These are phyloP conservation scores for Campoplex nolae DNA, from an alignment of 2,888 invertebrate genomes.

Conservation along the genomic window DNA sequence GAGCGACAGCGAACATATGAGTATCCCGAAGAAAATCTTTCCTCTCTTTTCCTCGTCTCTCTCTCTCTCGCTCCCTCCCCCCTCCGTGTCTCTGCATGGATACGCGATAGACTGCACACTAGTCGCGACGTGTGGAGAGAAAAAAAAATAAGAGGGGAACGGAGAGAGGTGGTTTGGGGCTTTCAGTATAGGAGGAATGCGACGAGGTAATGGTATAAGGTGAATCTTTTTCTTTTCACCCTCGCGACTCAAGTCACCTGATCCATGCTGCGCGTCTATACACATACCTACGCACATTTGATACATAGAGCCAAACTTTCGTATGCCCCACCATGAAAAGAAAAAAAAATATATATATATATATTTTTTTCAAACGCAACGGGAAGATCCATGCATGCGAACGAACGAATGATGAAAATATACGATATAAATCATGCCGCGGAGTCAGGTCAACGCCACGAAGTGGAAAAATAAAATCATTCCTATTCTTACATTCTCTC, in stretches of 20 bases:
- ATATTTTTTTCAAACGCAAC: slow-evolving; percentile 49
- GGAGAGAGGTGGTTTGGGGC: slow-evolving; percentile 37
- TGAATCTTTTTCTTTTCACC: slow-evolving; percentile 78
- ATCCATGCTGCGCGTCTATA: slow-evolving; percentile 50
- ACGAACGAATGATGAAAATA: slow-evolving; percentile 47
- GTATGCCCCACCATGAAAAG: slow-evolving; percentile 9
- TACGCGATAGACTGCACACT: not conserved
- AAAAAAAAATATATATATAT: too few species aligned
- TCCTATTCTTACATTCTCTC: slow-evolving; percentile 29
- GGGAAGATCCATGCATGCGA: slow-evolving; percentile 24
- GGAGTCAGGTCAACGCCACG: slow-evolving; percentile 59
- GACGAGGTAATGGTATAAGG: slow-evolving; percentile 72
- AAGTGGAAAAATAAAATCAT: slow-evolving; percentile 28
- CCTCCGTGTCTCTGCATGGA: not conserved
- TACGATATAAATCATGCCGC: slow-evolving; percentile 56
- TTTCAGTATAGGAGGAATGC: slow-evolving; percentile 68
- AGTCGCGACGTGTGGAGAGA: not conserved
- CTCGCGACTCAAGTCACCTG: slow-evolving; percentile 68
- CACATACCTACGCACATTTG: not conserved
- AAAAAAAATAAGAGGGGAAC: slow-evolving; percentile 23
- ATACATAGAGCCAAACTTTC: slow-evolving; percentile 47
- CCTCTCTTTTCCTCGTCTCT: not conserved
- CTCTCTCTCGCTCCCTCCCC: not conserved
- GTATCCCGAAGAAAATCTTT: slow-evolving; percentile 16
- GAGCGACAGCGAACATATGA: slow-evolving; percentile 17